Percentiles rank a stretch among this genome's conserved stretches.
These are phyloP conservation scores for Lepidochrysops patricia DNA, from an alignment of 2,888 invertebrate species.

Conservation along the genomic window DNA sequence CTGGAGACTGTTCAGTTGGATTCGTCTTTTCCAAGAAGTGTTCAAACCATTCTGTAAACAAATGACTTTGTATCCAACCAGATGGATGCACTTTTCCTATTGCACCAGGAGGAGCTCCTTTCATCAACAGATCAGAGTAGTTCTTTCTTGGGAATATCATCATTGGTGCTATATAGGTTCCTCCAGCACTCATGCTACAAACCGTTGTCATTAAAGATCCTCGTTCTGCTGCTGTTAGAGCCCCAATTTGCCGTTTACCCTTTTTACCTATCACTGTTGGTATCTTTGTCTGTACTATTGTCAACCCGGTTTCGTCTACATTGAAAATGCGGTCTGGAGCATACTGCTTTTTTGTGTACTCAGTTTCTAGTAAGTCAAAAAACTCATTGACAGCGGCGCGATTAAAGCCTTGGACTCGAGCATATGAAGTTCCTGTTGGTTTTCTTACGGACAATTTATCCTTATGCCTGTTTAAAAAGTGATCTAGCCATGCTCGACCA, in stretches of 20 bases:
- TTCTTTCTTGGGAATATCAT: constrained; percentile 17
- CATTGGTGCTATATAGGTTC: constrained; percentile 18
- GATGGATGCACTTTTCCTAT: constrained; percentile 19
- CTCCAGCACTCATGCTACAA: constrained; percentile 16
- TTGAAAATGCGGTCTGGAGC: constrained; percentile 18
- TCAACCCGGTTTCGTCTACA: constrained; percentile 19
- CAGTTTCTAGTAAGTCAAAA: constrained; percentile 14
- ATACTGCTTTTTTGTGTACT: constrained; percentile 11
- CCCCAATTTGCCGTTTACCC: constrained; percentile 19
- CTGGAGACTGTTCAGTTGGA: constrained; percentile 17
- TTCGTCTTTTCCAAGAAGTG: constrained; percentile 18
- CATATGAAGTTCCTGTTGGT: no score
- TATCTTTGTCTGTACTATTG: constrained; percentile 16
- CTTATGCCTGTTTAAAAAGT: no score
- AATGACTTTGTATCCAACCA: constrained; percentile 19
- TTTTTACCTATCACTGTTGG: constrained; percentile 18
- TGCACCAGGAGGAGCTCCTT: constrained; percentile 15
- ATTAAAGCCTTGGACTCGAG: no score
- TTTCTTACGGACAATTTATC: no score
- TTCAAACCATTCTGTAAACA: constrained; percentile 19
- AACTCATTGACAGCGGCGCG: constrained; percentile 18
- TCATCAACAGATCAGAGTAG: constrained; percentile 18
- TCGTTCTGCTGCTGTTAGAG: constrained; percentile 18
- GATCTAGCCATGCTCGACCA: no score
- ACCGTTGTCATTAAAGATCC: constrained; percentile 17